A percentile compares a stretch with the other conserved stretches of the same genome.
phyloP scores from a whole-genome alignment of 2,888 invertebrate species.

The Hemaris fuciformis region DNA sequence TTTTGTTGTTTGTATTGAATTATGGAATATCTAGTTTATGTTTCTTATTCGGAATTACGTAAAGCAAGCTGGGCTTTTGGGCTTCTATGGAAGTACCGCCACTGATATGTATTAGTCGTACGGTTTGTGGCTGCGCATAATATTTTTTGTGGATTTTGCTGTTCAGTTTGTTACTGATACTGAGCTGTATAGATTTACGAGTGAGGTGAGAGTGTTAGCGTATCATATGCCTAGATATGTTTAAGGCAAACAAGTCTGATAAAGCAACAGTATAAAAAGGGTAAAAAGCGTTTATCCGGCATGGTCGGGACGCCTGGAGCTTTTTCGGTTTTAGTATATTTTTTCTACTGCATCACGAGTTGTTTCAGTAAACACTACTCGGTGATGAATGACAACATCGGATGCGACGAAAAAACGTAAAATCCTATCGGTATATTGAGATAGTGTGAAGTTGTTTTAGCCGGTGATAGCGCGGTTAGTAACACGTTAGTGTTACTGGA shows the following conservation, averaged over 20 bases:
- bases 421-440: background rate
- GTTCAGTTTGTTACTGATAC: too few species aligned
- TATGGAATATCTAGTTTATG: too few species aligned
- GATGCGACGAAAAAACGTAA: conserved; percentile 19
- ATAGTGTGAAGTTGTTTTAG: background rate
- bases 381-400: conserved; percentile 27
- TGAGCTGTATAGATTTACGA: too few species aligned
- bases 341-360: conserved; percentile 26
- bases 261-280: background rate
- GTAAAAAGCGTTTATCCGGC: background rate
- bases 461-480: background rate
- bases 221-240: background rate
- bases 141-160: too few species aligned
- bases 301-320: background rate
- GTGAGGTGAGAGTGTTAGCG: too few species aligned
- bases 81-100: too few species aligned
- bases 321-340: conserved; percentile 14
- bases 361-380: conserved; percentile 28
- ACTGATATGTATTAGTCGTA: too few species aligned
- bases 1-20: too few species aligned
- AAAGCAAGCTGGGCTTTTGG: too few species aligned
- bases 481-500: background rate
- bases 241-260: background rate
- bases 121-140: too few species aligned
- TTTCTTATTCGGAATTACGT: too few species aligned